These are phyloP conservation scores for Litoditis marina DNA, from an alignment of 2,888 invertebrate species.

Conservation along the genomic window DNA sequence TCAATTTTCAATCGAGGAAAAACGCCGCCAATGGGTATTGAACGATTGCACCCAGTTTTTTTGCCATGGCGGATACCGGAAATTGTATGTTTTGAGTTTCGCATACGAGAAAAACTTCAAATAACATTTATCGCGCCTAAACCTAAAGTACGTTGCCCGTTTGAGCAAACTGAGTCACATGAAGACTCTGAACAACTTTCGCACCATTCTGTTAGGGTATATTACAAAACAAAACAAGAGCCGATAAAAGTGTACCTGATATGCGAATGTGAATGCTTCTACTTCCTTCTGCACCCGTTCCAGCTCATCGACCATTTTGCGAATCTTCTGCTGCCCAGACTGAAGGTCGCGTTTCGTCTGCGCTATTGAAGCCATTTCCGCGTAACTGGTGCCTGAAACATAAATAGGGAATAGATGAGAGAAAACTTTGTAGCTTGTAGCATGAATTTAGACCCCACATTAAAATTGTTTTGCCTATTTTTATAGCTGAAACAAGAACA, in stretches of 20 bases:
- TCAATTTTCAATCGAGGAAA: too few relatives aligned
- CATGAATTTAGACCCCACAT: conserved; percentile 1
- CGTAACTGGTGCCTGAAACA: conserved; percentile 64
- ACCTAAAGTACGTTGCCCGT: too few relatives aligned
- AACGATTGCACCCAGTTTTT: too few relatives aligned
- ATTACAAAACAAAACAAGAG: too few relatives aligned
- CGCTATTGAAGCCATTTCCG: conserved; percentile 82
- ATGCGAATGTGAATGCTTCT: conserved; percentile 19
- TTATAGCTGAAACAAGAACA: neutral
- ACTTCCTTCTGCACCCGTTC: conserved; percentile 47
- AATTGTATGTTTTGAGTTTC: too few relatives aligned
- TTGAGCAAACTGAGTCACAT: too few relatives aligned
- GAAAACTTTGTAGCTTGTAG: neutral
- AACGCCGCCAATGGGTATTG: too few relatives aligned
- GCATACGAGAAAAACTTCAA: too few relatives aligned
- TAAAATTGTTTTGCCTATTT: neutral
- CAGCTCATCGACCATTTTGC: conserved; percentile 47
- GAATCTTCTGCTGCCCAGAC: conserved; percentile 62
- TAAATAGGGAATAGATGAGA: neutral
- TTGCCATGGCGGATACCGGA: too few relatives aligned
- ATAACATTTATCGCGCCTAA: too few relatives aligned
- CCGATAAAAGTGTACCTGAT: conserved; percentile 7
- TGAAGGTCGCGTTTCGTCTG: conserved; percentile 82
- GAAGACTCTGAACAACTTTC: neutral
- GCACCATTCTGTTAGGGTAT: neutral